These are phyloP conservation scores for Papilio xuthus DNA, from an alignment of 1,140 invertebrate species.

Conservation along the genomic window DNA sequence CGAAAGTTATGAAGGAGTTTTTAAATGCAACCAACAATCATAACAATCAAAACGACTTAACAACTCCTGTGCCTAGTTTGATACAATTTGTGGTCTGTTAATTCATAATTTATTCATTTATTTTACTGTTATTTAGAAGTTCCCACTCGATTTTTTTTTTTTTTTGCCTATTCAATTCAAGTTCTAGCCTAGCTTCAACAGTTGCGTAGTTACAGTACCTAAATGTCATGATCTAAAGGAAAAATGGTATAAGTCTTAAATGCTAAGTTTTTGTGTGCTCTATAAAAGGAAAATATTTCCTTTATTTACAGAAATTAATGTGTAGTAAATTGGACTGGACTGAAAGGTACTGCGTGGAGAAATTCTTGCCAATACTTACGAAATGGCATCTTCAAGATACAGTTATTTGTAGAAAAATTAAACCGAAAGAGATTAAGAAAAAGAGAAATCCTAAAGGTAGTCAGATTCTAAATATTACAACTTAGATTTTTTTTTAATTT, in stretches of 20 bases:
- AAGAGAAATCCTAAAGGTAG: slow-evolving; percentile 83
- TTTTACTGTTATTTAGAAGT: not conserved
- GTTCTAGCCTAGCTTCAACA: too few relatives aligned
- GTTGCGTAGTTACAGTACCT: too few relatives aligned
- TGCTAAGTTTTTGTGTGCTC: not conserved
- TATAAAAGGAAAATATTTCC: not conserved
- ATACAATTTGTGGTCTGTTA: slow-evolving; percentile 86
- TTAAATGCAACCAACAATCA: slow-evolving; percentile 77
- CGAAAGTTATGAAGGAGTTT: slow-evolving; percentile 90
- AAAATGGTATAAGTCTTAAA: not conserved
- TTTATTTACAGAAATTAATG: slow-evolving; percentile 84
- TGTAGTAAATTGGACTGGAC: slow-evolving; percentile 86
- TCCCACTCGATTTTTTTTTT: too few relatives aligned
- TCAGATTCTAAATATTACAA: too few relatives aligned
- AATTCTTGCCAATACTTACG: slow-evolving; percentile 89
- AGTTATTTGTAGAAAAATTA: slow-evolving; percentile 58
- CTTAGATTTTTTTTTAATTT: too few relatives aligned
- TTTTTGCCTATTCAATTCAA: too few relatives aligned
- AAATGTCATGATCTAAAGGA: not conserved
- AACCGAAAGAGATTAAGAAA: slow-evolving; percentile 66
- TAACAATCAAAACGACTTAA: slow-evolving; percentile 82
- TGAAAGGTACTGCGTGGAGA: slow-evolving; percentile 88
- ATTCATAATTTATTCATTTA: not conserved
- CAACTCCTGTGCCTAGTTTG: slow-evolving; percentile 83
- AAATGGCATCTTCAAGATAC: slow-evolving; percentile 77